Base-by-base conservation (phyloP, 2,888 invertebrate species). In the Apodemia mormo region DNA sequence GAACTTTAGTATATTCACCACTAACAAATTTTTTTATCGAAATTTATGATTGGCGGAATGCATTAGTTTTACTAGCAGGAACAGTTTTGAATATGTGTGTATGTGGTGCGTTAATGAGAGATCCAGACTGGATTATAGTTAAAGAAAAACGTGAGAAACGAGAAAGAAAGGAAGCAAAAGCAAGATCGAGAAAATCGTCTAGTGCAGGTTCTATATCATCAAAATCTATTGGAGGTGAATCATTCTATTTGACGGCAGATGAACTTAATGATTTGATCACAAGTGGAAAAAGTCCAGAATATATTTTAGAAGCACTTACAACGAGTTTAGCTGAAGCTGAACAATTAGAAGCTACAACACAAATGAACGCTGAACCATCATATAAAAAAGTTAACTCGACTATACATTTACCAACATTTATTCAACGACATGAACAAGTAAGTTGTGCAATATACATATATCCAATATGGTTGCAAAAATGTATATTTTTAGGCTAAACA, bases 1-100 rank as follows among this genome's bases (percentile, higher is more conserved):
- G 98, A 30, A 98, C 98, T 0, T 95, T 97, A 79, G 89, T 97
- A n/a, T 97, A 97, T 85, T 97, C 97, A 1, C 97, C 97, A 0
- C 91, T 98, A 84, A 97, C 97, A 0, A 95, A 96, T 70, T 96
- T 94, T 83, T 94, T 97, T 73, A 93, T 98, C 70, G 92, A 95
- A 72, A 90, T 95, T 68, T 98, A 95, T 81, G 96, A 96, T 66
- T 98, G 97, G 97, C 94, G 97, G 70, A 97, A 96, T 58, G 96
- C 97, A 14, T 94, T 96, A 5, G 86, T 97, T 1, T 89, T 98
- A 64, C 85, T 98, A 66, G 96, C 96, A 6, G 97, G 97, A 49
- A 96, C 96, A 3, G 96, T 98, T 82, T 93, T 98, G 68, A 96
- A 97, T 83, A 96, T 97, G 91, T 97, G 97, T 81, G 96, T 97